phyloP scores from a whole-genome alignment of 2,888 invertebrate genomes.

The Bugula neritina region DNA sequence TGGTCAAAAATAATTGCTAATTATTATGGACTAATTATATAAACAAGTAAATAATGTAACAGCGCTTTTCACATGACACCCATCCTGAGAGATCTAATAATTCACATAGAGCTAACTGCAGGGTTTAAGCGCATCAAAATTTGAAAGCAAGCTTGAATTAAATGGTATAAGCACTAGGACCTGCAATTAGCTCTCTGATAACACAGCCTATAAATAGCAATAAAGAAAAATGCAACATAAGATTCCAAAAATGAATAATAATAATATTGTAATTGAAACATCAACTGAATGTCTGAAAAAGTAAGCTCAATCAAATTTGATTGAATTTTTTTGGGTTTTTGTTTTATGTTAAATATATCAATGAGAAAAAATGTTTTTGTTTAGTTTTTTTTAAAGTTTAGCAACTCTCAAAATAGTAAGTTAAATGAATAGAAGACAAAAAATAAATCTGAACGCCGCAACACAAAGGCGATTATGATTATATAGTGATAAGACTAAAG shows the following conservation, averaged over 20 bases:
- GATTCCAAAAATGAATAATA: conserved; percentile 17
- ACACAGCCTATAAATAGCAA: not conserved
- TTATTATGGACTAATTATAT: not conserved
- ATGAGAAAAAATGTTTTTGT: not conserved
- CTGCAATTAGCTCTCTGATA: not conserved
- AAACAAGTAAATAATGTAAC: not conserved
- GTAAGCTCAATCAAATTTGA: conserved; percentile 3
- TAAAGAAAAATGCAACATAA: conserved; percentile 27
- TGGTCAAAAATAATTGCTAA: not conserved
- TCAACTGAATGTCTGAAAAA: conserved; percentile 25
- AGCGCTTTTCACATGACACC: not conserved
- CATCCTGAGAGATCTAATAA: not conserved
- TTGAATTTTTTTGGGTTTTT: conserved; percentile 24
- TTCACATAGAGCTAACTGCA: not conserved
- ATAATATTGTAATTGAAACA: too few relatives aligned
- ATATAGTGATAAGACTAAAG: conserved; percentile 24
- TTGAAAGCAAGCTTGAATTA: too few relatives aligned
- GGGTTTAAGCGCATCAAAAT: not conserved
- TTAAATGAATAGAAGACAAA: conserved; percentile 2
- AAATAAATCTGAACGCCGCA: conserved; percentile 4
- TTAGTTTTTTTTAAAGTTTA: not conserved
- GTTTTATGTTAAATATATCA: not conserved
- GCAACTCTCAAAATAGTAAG: not conserved
- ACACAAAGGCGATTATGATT: conserved; percentile 3
- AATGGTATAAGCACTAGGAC: not conserved